Evolutionary conservation across 2,113 vertebrate species (phyloP).

Genomic region (Tragelaphus imberbis): DNA sequence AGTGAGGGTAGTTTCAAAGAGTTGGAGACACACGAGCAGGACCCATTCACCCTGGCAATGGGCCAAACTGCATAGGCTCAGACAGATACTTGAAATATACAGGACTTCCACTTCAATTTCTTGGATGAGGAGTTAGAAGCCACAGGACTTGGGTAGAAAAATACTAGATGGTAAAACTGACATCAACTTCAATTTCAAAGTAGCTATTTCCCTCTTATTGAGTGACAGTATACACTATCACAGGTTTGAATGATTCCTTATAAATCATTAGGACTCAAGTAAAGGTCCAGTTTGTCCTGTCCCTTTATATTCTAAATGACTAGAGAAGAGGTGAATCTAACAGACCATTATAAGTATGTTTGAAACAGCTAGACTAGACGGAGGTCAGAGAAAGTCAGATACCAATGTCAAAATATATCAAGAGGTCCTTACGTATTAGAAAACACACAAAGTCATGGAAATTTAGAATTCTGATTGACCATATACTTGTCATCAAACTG

Average conservation of each 20-base stretch:
- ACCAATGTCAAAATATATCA: background rate
- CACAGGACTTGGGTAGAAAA: background rate
- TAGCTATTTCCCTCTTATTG: background rate
- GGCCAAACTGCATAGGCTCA: background rate
- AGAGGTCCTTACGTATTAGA: background rate
- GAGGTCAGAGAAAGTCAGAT: background rate
- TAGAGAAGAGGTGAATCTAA: background rate
- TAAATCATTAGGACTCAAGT: background rate
- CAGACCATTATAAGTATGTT: background rate
- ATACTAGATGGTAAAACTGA: background rate
- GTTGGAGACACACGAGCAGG: background rate
- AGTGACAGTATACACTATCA: background rate
- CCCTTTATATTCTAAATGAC: background rate
- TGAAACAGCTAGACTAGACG: background rate
- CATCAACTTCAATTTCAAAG: background rate
- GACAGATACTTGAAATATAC: background rate
- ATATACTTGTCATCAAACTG: background rate
- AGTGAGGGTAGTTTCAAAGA: background rate
- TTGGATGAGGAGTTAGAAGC: background rate
- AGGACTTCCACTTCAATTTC: background rate
- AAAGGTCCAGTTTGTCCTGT: background rate
- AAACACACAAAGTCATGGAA: background rate
- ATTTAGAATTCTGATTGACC: background rate
- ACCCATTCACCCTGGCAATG: background rate
- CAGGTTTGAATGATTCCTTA: background rate